Percentiles rank a stretch among this genome's conserved stretches.
Conservation (phyloP, 2,888 invertebrate genomes). For the Agonopterix arenella region DNA sequence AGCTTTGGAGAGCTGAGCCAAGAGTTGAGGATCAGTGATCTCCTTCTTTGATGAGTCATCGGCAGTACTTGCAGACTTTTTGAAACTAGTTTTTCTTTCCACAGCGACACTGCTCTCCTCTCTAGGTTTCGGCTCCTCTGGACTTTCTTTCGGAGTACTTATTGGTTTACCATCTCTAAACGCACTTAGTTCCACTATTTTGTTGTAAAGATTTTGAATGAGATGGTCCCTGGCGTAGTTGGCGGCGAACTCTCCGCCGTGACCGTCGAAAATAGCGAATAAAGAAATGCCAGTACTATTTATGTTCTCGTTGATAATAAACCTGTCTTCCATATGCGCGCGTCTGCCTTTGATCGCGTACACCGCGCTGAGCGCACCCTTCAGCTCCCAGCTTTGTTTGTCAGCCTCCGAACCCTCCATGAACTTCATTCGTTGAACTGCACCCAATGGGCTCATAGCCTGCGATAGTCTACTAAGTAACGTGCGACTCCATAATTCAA, state of each 20-base stretch:
- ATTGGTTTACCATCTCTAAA: conserved; percentile 77
- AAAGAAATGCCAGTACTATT: conserved; percentile 90
- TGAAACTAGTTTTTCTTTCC: conserved; percentile 81
- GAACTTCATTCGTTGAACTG: conserved; percentile 77
- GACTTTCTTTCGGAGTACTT: conserved; percentile 39
- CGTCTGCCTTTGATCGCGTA: conserved; percentile 94
- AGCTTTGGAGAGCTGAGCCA: conserved; percentile 80
- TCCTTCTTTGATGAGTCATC: conserved; percentile 77
- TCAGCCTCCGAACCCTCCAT: conserved; percentile 74
- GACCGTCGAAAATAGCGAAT: conserved; percentile 96
- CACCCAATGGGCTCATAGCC: conserved; percentile 78
- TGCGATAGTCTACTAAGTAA: conserved; percentile 83
- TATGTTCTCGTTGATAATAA: conserved; percentile 91
- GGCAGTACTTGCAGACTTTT: conserved; percentile 79
- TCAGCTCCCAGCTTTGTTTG: conserved; percentile 84
- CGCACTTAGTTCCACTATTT: conserved; percentile 84
- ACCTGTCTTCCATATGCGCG: conserved; percentile 96
- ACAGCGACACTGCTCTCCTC: conserved; percentile 47
- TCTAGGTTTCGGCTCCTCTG: conserved; percentile 58
- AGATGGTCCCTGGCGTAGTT: conserved; percentile 94
- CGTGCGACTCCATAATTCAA: conserved; percentile 88
- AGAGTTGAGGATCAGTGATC: conserved; percentile 81
- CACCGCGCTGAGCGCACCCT: conserved; percentile 85
- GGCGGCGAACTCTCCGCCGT: conserved; percentile 96
- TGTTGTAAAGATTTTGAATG: conserved; percentile 86